A percentile compares a stretch with the other conserved stretches of the same genome.
phyloP scores from a whole-genome alignment of 2,113 vertebrate species.

The Corythornis vintsioides region DNA sequence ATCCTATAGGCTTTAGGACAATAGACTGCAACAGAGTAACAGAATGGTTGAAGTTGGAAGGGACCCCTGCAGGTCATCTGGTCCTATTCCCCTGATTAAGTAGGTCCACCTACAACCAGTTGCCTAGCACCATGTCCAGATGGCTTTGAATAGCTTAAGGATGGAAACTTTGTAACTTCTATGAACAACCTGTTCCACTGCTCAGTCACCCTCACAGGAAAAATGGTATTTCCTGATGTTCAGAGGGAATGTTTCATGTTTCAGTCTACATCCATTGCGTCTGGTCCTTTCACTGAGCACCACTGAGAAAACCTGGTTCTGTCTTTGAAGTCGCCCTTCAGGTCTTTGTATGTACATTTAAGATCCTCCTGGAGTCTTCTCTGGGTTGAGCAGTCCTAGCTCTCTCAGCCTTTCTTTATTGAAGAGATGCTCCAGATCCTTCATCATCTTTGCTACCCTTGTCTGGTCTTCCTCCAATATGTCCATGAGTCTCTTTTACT shows the following conservation, averaged over 20 bases:
- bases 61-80: neutral
- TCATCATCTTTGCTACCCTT: fast-evolving
- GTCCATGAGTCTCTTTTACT: neutral
- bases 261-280: neutral
- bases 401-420: neutral
- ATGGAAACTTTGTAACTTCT: neutral
- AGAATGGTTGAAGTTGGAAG: neutral
- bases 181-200: neutral
- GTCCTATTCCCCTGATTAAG: neutral
- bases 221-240: neutral
- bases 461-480: neutral
- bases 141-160: neutral
- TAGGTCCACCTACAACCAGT: neutral
- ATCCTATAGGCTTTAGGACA: neutral
- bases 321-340: neutral
- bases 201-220: neutral
- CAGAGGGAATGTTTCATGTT: neutral
- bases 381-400: neutral
- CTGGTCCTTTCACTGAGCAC: neutral
- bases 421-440: neutral
- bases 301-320: neutral
- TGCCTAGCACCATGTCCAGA: neutral
- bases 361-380: neutral
- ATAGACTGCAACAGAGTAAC: neutral
- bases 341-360: neutral